Evolutionary conservation across 2,888 invertebrate species (phyloP), one percentile per base, ranked within the genome.

Genomic region (Hypsopygia costalis): DNA sequence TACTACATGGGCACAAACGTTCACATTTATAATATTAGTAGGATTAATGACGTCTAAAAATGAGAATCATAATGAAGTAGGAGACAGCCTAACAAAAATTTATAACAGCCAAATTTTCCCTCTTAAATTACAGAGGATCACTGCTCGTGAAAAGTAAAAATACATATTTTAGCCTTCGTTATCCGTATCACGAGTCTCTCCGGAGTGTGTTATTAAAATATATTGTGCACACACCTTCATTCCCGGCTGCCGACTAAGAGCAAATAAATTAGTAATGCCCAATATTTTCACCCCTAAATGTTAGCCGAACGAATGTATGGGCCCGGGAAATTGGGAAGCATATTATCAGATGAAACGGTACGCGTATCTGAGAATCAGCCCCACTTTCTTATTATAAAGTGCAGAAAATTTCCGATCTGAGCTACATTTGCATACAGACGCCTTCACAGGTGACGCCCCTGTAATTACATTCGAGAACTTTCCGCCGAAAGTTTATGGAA

Each of bases 121-220:
- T 64, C 55, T 69, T 57, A 58, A 71, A 60, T 74, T 73, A 71
- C 66, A 59, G 64, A 69, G 67, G 70, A n/a, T 61, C 69, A 58
- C 62, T 62, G 64, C 65, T 55, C 56, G 62, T 62, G 67, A 58
- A 69, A 81, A 75, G 80, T 77, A 83, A 80, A 85, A 83, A 81
- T 74, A 71, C 73, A 66, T 68, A 71, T 80, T 80, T 69, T 66
- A 60, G 71, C 72, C 72, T 81, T 82, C 77, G 77, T 80, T 81
- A 81, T 79, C 59, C 71, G 54, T 77, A 81, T 77, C 78, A 77
- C 67, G 73, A 51, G 57, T 75, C 81, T 79, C 83, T 54, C 40
- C 81, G 78, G 86, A 74, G 71, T 75, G 72, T 69, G 70, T 85
- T 86, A 88, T 87, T 86, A 85, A 85, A 86, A 87, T 87, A 82